These are phyloP conservation scores for Nilaparvata lugens DNA, from an alignment of 1,140 invertebrate genomes.

Conservation along the genomic window DNA sequence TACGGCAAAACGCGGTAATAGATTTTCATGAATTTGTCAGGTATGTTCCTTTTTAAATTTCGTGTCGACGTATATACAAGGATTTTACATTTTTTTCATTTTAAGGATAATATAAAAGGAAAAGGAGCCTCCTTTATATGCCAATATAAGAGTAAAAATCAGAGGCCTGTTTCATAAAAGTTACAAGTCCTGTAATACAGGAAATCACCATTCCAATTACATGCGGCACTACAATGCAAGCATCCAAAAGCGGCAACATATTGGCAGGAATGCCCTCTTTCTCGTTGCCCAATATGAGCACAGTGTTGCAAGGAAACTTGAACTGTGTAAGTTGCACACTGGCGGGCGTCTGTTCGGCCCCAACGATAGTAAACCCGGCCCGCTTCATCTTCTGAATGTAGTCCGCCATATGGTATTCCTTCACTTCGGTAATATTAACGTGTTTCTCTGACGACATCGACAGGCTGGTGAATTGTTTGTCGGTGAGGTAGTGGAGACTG, in stretches of 20 bases:
- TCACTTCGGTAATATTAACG: slow-evolving; percentile 70
- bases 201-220: too few species aligned
- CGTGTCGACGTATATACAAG: too few species aligned
- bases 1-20: too few species aligned
- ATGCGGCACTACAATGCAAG: slow-evolving; percentile 90
- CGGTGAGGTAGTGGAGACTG: slow-evolving; percentile 53
- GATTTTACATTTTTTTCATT: too few species aligned
- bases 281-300: slow-evolving; percentile 85
- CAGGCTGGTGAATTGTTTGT: slow-evolving; percentile 73
- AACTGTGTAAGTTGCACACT: slow-evolving; percentile 64
- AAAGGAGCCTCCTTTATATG: too few species aligned
- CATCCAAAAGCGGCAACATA: slow-evolving; percentile 74
- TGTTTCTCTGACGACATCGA: slow-evolving; percentile 89
- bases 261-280: slow-evolving; percentile 86
- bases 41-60: too few species aligned
- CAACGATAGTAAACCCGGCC: slow-evolving; percentile 70
- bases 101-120: too few species aligned
- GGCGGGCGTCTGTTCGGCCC: slow-evolving; percentile 83
- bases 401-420: slow-evolving; percentile 39
- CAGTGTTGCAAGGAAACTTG: slow-evolving; percentile 68
- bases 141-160: too few species aligned
- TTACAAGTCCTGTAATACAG: too few species aligned
- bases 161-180: too few species aligned
- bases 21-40: too few species aligned
- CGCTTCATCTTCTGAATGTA: slow-evolving; percentile 62